phyloP scores from a whole-genome alignment of 1,140 invertebrate species.

The Megalonaias nervosa region DNA sequence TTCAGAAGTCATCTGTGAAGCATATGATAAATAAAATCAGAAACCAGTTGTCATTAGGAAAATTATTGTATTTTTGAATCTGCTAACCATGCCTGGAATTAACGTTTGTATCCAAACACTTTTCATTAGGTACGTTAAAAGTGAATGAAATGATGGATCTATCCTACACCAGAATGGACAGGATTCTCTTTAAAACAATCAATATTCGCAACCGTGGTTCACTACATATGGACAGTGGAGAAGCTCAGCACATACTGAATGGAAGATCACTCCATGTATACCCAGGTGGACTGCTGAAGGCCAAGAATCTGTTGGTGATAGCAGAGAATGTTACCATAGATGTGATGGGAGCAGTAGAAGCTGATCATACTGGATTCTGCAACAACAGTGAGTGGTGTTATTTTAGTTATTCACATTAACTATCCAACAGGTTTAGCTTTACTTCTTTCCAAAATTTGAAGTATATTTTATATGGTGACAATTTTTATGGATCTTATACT shows the following conservation, averaged over 20 bases:
- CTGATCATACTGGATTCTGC: slow-evolving; percentile 49
- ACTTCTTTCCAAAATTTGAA: no score
- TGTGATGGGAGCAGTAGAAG: slow-evolving; percentile 50
- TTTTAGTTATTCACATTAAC: no score
- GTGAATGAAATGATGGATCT: slow-evolving; percentile 57
- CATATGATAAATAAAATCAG: no score
- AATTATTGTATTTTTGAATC: no score
- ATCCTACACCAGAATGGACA: slow-evolving; percentile 43
- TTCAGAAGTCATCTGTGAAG: no score
- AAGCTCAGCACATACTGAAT: slow-evolving; percentile 35
- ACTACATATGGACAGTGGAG: slow-evolving; percentile 49
- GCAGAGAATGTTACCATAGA: slow-evolving; percentile 49
- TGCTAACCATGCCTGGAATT: no score
- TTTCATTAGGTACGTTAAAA: slow-evolving; percentile 48
- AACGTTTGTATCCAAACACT: no score
- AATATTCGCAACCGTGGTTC: slow-evolving; percentile 56
- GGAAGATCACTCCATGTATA: slow-evolving; percentile 36
- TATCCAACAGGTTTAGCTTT: no score
- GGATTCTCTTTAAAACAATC: slow-evolving; percentile 48
- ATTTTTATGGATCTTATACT: no score
- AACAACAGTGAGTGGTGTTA: slow-evolving; percentile 37
- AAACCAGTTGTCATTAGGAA: no score
- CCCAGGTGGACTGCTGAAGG: slow-evolving; percentile 44
- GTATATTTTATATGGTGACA: no score
- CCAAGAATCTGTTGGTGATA: slow-evolving; percentile 41